Percentiles rank a stretch among this genome's conserved stretches.
Conservation (phyloP, 2,888 invertebrate species). For the Epinotia ramella region DNA sequence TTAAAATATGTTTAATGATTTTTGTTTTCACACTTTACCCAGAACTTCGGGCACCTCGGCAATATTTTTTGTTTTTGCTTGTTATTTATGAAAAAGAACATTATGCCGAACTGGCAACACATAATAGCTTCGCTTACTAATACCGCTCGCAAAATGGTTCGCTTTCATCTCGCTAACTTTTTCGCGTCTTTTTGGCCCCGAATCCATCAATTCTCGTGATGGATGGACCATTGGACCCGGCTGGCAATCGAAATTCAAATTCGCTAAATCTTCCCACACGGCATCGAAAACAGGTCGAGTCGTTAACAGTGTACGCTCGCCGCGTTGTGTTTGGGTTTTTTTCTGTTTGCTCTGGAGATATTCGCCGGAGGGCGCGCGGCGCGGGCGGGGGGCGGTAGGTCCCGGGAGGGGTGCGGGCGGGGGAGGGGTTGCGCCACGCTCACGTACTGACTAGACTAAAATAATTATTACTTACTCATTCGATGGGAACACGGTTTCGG, state of each 20-base stretch:
- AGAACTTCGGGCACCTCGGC: slow-evolving; percentile 3
- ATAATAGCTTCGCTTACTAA: slow-evolving; percentile 78
- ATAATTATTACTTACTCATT: too few species aligned
- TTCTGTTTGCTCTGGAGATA: slow-evolving; percentile 78
- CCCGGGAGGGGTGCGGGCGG: slow-evolving; percentile 48
- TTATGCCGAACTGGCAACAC: slow-evolving; percentile 53
- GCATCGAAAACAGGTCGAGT: slow-evolving; percentile 79
- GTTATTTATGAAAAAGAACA: slow-evolving; percentile 38
- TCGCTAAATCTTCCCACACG: slow-evolving; percentile 85
- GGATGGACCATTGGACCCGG: slow-evolving; percentile 76
- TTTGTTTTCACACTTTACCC: slow-evolving; percentile 35
- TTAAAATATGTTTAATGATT: slow-evolving; percentile 38
- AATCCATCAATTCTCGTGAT: slow-evolving; percentile 84
- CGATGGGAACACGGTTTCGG: slow-evolving; percentile 80
- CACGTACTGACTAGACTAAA: too few species aligned
- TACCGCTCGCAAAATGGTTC: slow-evolving; percentile 73
- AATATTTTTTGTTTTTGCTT: slow-evolving; percentile 19
- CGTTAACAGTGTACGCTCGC: slow-evolving; percentile 77
- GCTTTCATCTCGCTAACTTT: slow-evolving; percentile 77
- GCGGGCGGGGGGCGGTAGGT: slow-evolving; percentile 54
- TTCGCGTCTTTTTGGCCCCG: slow-evolving; percentile 79
- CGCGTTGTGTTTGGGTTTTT: slow-evolving; percentile 68
- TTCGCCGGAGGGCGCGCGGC: slow-evolving; percentile 65
- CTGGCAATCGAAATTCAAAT: slow-evolving; percentile 83
- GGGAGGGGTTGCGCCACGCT: too few species aligned